Evolutionary conservation across 2,797 vertebrate species (phyloP), one percentile per base, ranked within the genome.

Genomic region (Chaunax sp.): DNA sequence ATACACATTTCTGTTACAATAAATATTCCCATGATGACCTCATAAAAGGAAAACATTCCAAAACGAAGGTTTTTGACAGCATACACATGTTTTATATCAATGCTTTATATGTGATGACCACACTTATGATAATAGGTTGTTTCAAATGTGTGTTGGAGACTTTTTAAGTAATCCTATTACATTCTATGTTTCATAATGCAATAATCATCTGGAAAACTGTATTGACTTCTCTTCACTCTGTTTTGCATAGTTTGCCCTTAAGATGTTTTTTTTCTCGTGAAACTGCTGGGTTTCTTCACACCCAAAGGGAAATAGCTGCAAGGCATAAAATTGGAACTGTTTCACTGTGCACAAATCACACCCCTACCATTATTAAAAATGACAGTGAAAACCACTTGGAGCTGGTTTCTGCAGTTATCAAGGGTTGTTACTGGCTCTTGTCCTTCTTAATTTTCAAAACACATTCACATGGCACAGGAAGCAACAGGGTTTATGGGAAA

Each of bases 401-500:
- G 35, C 41, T 61, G 35, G 57, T 74, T 73, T 63, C 26, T 58
- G 50, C 45, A 71, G 50, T 69, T 72, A 63, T 74, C 62, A 47
- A 38, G 41, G 15, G 2, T 26, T 52, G 51, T 50, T 60, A 47
- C 41, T 47, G 64, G 46, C 70, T 65, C 19, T 58, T 1, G 56
- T 53, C 13, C 47, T 49, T 30, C 19, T 67, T 43, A 33, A 50
- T 69, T 77, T 60, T 72, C 62, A 64, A 46, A 82, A 73, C 51
- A 52, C 63, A 53, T 58, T 57, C 33, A 33, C 69, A 76, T 54
- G 60, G 69, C 69, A 68, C 68, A 87, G 84, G 71, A 86, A 81
- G 60, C 68, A 69, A 28, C 22, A 7, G 38, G 33, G 20, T 88
- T 87, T 85, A 87, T 65, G 62, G 58, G 72, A 80, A 86, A 87